A percentile compares a stretch with the other conserved stretches of the same genome.
These are phyloP conservation scores for Rhabditoides inermis DNA, from an alignment of 2,888 invertebrate genomes.

Conservation along the genomic window DNA sequence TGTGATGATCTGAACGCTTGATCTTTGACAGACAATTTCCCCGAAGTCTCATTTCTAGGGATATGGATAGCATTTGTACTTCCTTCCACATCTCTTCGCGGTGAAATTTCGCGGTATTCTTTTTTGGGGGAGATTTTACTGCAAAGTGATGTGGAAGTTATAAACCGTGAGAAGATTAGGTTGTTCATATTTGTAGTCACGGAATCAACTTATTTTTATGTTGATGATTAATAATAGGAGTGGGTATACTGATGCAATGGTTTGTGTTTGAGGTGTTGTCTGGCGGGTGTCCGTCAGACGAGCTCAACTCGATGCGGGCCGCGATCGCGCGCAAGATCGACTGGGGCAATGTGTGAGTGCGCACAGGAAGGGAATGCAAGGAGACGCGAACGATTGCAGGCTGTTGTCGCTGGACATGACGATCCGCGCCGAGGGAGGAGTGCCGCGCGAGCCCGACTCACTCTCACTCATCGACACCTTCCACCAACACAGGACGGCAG, in stretches of 20 bases:
- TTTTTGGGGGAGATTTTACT: background rate
- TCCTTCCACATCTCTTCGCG: no score
- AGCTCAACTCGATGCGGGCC: slow-evolving; percentile 18
- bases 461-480: slow-evolving; percentile 27
- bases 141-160: background rate
- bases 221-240: slow-evolving; percentile 15
- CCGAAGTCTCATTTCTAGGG: no score
- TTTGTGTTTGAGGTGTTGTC: slow-evolving; percentile 1
- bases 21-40: background rate
- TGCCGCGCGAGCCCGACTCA: slow-evolving; percentile 16
- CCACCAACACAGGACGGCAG: slow-evolving; percentile 22
- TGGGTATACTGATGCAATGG: slow-evolving; percentile 10
- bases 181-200: no score
- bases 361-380: background rate
- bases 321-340: slow-evolving; percentile 21
- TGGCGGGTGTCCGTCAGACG: slow-evolving; percentile 29
- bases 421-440: slow-evolving; percentile 23
- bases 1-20: slow-evolving; percentile 6
- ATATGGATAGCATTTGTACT: no score
- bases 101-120: background rate
- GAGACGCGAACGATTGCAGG: background rate
- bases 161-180: background rate
- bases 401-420: slow-evolving; percentile 20
- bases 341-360: slow-evolving; percentile 18
- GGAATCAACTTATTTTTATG: no score